Evolutionary conservation across 2,113 vertebrate genomes (phyloP).

Genomic region (Hyperoodon ampullatus): DNA sequence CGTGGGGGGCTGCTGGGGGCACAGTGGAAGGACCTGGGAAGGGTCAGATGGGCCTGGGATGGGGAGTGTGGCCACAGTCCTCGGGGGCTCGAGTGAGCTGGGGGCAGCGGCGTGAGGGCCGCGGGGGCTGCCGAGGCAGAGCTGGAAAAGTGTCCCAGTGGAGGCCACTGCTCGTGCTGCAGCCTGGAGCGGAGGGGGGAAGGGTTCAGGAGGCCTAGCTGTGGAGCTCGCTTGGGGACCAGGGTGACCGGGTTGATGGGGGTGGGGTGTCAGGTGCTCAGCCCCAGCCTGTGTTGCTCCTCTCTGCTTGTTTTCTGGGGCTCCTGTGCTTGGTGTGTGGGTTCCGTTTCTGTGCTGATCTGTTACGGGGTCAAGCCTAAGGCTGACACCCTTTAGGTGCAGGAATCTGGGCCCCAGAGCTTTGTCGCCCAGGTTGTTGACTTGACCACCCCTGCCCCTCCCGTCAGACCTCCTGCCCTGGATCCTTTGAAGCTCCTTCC

Average conservation of each 20-base stretch:
- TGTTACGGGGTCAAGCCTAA: neutral
- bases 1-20: neutral
- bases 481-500: neutral
- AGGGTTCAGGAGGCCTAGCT: neutral
- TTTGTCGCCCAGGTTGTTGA: neutral
- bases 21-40: neutral
- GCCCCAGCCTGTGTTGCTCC: neutral
- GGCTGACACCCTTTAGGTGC: neutral
- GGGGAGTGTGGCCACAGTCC: neutral
- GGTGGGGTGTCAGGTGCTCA: fast-evolving
- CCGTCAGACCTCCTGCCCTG: neutral
- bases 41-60: neutral
- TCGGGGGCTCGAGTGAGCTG: neutral
- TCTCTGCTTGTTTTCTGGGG: neutral
- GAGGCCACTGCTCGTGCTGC: neutral
- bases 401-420: neutral
- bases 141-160: fast-evolving
- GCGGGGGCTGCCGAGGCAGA: neutral
- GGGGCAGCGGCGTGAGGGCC: neutral
- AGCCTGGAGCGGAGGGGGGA: neutral
- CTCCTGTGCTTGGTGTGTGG: neutral
- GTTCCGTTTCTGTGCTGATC: neutral
- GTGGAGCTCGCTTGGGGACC: neutral
- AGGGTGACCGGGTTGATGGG: neutral
- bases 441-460: neutral